Evolutionary conservation across 1,140 invertebrate genomes (phyloP), one percentile per base, ranked within the genome.

Genomic region (Agrypnia vestita): DNA sequence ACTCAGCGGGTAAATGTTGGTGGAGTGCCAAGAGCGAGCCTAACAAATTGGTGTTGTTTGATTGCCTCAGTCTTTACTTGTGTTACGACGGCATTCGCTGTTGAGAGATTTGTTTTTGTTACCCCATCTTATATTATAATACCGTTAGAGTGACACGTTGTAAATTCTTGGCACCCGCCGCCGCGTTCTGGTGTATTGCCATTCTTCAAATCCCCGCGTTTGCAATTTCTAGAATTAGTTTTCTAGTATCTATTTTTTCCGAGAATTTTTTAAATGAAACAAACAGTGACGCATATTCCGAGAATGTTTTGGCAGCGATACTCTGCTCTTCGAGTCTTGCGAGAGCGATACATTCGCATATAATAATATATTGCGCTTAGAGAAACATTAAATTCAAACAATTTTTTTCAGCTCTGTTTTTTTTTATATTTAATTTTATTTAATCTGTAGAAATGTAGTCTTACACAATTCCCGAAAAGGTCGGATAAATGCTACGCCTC

Each of bases 31-130:
- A 80, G 44, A 72, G 35, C n/a, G 77, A 79, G 17, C 61, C 71
- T 55, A 80, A 80, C 79, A 80, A 80, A 80, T 80, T 80, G 79
- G 71, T 77, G 74, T 64, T 67, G 49, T 73, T 77, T 80, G 74
- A 80, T 80, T 80, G 76, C 55, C 53, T 80, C 72, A 75, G 75
- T 64, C 43, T 80, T 61, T 72, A 56, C 74, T 80, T 55, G 35
- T 76, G 78, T 75, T 80, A 69, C 78, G 78, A 35, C 46, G 78
- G 61, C 72, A 76, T 75, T 44, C n/a, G 79, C 73, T 69, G 53
- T 67, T 55, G 72, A 77, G 53, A 80, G 79, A 80, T 80, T 77
- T 80, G 79, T 77, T 73, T 71, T 62, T 73, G 67, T 80, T 72
- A 49, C 44, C 53, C 44, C 69, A 51, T 80, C 79, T 74, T 74